Base-by-base conservation (phyloP, 2,888 invertebrate species). In the Electrophaes corylata region DNA sequence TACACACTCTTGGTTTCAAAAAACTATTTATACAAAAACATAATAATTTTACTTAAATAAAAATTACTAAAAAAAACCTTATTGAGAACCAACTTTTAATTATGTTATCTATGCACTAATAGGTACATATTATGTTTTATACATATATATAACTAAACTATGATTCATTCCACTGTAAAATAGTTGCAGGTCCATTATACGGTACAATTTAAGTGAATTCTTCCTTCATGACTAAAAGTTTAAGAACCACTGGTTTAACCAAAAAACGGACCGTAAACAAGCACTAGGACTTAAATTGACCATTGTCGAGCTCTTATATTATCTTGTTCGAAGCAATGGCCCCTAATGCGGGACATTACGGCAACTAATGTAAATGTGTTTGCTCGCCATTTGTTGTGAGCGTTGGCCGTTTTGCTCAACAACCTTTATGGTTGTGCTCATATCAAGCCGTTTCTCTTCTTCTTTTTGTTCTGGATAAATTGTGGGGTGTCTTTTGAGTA, bases 291-390 rank as follows among this genome's bases (percentile, higher is more conserved):
- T 62, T 62, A 62, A 55, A 62, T 55, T 45, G 62, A 20, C 51
- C 61, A 50, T 50, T 50, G 37, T 54, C 43, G 41, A 33, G 35
- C 63, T 60, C 52, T 56, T 64, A 64, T 56, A 65, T 67, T 67
- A 67, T 67, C 67, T 65, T 60, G 62, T 62, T 60, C 55, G 62
- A 55, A 57, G 56, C 62, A 65, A 65, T 65, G 59, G 63, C 57
- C 60, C 60, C 80, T 84, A 86, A 87, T 86, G 86, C 72, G 67
- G 73, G 70, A 75, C 84, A 84, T 89, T 88, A 86, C 76, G 77
- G 66, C 75, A 81, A 86, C 85, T 86, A 83, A 87, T 85, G 86
- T 85, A 80, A 83, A 85, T 84, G 83, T 81, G 82, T 82, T 82
- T 81, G 83, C 79, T 73, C 69, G 71, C 73, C 78, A 81, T 84